phyloP scores from a whole-genome alignment of 2,888 invertebrate genomes.

The Ypsolopha sequella region DNA sequence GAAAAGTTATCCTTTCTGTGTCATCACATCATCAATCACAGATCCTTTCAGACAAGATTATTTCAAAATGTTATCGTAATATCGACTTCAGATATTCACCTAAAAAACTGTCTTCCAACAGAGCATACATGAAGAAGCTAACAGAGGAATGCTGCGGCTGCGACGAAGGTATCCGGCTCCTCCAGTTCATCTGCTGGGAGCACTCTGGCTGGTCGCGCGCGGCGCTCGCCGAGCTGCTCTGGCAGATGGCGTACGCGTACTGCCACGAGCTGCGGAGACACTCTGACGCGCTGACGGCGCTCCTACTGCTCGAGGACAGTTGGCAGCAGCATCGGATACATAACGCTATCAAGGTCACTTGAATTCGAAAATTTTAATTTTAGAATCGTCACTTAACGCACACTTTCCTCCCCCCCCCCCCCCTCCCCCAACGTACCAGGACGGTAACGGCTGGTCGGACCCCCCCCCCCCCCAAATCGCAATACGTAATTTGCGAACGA shows the following conservation, averaged over 20 bases:
- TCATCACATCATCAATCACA: too few relatives aligned
- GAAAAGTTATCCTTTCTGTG: too few relatives aligned
- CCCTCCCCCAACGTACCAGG: too few relatives aligned
- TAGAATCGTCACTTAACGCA: too few relatives aligned
- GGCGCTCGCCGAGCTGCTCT: conserved; percentile 90
- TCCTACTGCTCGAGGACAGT: conserved; percentile 92
- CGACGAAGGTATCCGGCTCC: conserved; percentile 89
- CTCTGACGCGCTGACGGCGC: conserved; percentile 88
- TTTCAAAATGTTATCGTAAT: too few relatives aligned
- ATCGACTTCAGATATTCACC: not conserved
- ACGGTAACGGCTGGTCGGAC: too few relatives aligned
- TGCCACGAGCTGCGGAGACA: conserved; percentile 95
- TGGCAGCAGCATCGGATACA: conserved; percentile 97
- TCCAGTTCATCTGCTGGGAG: conserved; percentile 97
- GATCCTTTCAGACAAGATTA: too few relatives aligned
- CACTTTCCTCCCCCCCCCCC: too few relatives aligned
- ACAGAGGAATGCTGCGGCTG: conserved; percentile 94
- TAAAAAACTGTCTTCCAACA: conserved; percentile 12
- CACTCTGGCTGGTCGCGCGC: conserved; percentile 93
- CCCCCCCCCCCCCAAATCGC: too few relatives aligned
- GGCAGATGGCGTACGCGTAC: conserved; percentile 92
- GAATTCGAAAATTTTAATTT: not conserved
- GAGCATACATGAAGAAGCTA: conserved; percentile 89
- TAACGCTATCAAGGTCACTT: conserved; percentile 85
- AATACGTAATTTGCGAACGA: too few relatives aligned